Percentiles rank a stretch among this genome's conserved stretches.
Evolutionary conservation across 64 coral and sea anemone genomes (phyloP).

Genomic region (Pocillopora verrucosa): DNA sequence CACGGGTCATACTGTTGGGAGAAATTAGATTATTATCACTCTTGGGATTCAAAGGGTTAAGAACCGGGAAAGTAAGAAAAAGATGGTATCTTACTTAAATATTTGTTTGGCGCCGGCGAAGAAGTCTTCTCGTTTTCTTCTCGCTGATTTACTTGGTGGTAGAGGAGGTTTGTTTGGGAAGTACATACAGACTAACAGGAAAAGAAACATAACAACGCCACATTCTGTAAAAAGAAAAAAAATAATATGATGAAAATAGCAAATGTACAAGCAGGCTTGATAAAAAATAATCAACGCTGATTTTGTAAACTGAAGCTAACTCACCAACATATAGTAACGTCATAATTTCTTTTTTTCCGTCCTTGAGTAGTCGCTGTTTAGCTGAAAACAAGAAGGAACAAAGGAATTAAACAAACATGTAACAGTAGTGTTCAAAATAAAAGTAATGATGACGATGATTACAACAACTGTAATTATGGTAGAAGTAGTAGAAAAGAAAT

Average conservation of each 20-base stretch:
- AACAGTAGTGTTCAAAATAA: not conserved
- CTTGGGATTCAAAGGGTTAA: not conserved
- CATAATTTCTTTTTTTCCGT: slow-evolving; percentile 89
- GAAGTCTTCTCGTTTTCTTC: slow-evolving; percentile 84
- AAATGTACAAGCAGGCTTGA: not conserved
- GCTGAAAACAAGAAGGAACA: slow-evolving; percentile 49
- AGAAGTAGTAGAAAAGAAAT: no score
- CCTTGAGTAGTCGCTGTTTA: slow-evolving; percentile 54
- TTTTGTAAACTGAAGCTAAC: not conserved
- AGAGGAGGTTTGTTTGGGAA: slow-evolving; percentile 91
- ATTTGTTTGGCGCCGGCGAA: slow-evolving; percentile 84
- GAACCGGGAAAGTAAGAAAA: not conserved
- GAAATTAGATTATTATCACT: not conserved
- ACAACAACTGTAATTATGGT: no score
- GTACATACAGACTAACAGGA: slow-evolving; percentile 83
- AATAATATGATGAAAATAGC: not conserved
- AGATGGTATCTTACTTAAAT: slow-evolving; percentile 23
- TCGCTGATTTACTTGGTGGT: slow-evolving; percentile 87
- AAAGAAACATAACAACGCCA: slow-evolving; percentile 66
- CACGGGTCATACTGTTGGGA: not conserved
- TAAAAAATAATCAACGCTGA: not conserved
- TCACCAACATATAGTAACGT: slow-evolving; percentile 84
- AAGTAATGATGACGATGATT: no score
- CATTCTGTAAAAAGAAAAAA: slow-evolving; percentile 61
- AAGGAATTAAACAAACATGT: not conserved